Evolutionary conservation across 1,140 invertebrate genomes (phyloP), one percentile per base, ranked within the genome.

Genomic region (Philotrypesis tridentata): DNA sequence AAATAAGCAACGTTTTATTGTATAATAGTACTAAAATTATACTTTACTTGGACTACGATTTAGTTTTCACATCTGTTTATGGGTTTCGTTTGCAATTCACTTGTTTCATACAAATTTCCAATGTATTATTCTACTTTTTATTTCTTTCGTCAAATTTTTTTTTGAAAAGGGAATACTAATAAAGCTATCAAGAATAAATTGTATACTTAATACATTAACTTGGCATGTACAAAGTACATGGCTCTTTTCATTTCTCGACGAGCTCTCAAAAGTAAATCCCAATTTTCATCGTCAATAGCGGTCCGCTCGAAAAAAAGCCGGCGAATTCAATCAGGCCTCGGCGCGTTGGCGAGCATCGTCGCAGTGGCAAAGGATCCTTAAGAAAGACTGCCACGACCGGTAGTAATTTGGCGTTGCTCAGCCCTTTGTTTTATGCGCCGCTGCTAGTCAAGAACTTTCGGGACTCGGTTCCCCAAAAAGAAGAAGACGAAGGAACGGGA

Each of bases 381-480:
- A 29, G 61, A 27, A 65, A 29, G 25, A 25, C 61, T 21, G 21
- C 12, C 33, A 31, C 8, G 48, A 31, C 70, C 70, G 82, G 43
- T 48, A 67, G 37, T 43, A 73, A 73, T 81, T 60, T 9, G 37
- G 12, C 8, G 37, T 65, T 82, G 48, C 48, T n/a, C 68, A 17
- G 67, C 37, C 68, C 23, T 72, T 73, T 72, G 68, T 80, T 40
- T 65, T 31, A 81, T 55, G 14, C 70, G 25, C 68, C 25, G 74
- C 8, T 11, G 27, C 68, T 23, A 73, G 63, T 74, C 25, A 31
- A 11, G 80, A 68, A 77, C 63, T 67, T 37, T 68, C 60, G 60
- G 33, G 71, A 67, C 7, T 33, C 43, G 75, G n/a, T 7, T 40
- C 68, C 40, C 40, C 1, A 29, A 29, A 61, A 60, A 73, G 37